A percentile compares a stretch with the other conserved stretches of the same genome.
These are phyloP conservation scores for Chelon auratus DNA, from an alignment of 2,797 vertebrate genomes.

Conservation along the genomic window DNA sequence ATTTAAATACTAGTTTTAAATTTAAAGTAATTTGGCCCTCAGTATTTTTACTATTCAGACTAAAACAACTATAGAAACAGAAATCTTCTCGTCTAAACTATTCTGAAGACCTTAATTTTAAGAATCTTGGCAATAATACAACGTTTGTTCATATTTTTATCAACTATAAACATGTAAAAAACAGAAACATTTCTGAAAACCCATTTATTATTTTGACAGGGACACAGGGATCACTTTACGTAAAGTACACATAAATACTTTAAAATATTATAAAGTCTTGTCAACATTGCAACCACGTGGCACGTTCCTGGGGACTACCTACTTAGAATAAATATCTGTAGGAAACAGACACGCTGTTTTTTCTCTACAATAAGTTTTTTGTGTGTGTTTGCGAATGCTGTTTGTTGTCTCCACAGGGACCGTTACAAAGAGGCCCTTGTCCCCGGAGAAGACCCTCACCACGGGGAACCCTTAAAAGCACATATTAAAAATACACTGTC, in stretches of 20 bases:
- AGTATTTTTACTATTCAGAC: no score
- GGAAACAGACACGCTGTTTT: constrained; percentile 25
- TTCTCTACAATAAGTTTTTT: constrained; percentile 36
- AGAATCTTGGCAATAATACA: no score
- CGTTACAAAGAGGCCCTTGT: constrained; percentile 60
- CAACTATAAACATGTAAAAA: no score
- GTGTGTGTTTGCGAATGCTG: constrained; percentile 60
- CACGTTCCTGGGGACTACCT: constrained; percentile 14
- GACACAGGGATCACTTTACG: neutral
- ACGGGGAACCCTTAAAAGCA: constrained; percentile 84
- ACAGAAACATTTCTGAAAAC: no score
- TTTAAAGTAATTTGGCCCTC: no score
- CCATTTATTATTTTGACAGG: no score
- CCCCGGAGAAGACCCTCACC: constrained; percentile 73
- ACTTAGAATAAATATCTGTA: constrained; percentile 36
- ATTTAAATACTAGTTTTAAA: constrained; percentile 3
- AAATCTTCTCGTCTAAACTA: no score
- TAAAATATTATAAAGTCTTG: neutral
- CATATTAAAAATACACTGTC: constrained; percentile 84
- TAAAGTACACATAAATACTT: neutral
- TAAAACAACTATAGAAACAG: no score
- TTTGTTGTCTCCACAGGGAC: constrained; percentile 75
- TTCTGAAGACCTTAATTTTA: no score
- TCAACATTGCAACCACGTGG: neutral
- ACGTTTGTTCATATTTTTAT: no score